These are phyloP conservation scores for Pterophyllum scalare DNA, from an alignment of 2,113 vertebrate species.

Conservation along the genomic window DNA sequence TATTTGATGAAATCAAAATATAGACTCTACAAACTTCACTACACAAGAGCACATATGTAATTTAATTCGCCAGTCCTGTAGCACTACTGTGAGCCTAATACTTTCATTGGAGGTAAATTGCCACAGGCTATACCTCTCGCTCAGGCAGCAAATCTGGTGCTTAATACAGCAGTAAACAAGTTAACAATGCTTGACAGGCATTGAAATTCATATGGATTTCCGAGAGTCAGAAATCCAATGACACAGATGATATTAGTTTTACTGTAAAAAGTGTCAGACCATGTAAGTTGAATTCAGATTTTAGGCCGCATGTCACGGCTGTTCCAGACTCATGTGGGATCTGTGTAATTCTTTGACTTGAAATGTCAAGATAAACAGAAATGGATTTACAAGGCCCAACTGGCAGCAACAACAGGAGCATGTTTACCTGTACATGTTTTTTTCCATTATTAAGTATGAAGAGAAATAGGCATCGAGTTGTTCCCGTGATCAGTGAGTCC, in stretches of 20 bases:
- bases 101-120: slow-evolving; percentile 54
- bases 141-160: slow-evolving; percentile 47
- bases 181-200: slow-evolving; percentile 73
- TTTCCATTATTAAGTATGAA: slow-evolving; percentile 43
- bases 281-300: slow-evolving; percentile 32
- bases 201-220: slow-evolving; percentile 58
- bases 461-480: slow-evolving; percentile 1
- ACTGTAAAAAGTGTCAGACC: slow-evolving; percentile 50
- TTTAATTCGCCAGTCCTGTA: slow-evolving; percentile 46
- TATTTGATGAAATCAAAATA: slow-evolving; percentile 65
- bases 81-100: slow-evolving; percentile 37
- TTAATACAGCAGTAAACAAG: slow-evolving; percentile 71
- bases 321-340: not conserved
- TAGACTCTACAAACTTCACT: slow-evolving; percentile 6
- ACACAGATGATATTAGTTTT: slow-evolving; percentile 63
- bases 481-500: slow-evolving; percentile 25
- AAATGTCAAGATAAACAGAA: not conserved
- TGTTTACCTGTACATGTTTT: slow-evolving; percentile 19
- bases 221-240: slow-evolving; percentile 57
- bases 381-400: slow-evolving; percentile 12
- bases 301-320: not conserved
- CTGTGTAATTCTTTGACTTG: slow-evolving; percentile 14
- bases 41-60: slow-evolving; percentile 38
- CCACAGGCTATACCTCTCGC: slow-evolving; percentile 34
- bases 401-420: not conserved